Percentiles rank a stretch among this genome's conserved stretches.
phyloP scores from a whole-genome alignment of 2,113 vertebrate species.

The Scalopus aquaticus region DNA sequence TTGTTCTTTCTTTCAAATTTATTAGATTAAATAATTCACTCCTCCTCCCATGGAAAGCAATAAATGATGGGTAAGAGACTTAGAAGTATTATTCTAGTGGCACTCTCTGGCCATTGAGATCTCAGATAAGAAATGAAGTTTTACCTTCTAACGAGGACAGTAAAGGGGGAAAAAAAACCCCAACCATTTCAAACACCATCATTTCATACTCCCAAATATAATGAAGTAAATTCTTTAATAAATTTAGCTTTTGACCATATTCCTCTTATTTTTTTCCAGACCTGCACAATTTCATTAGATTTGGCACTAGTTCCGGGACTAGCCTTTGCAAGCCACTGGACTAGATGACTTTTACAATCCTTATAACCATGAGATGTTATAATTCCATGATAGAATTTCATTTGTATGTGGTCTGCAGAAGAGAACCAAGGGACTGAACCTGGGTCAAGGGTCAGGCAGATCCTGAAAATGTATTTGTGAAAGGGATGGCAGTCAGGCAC shows the following conservation, averaged over 20 bases:
- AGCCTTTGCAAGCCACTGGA: constrained; percentile 51
- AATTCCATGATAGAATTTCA: constrained; percentile 63
- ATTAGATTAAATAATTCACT: not conserved
- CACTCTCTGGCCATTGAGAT: not conserved
- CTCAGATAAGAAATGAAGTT: not conserved
- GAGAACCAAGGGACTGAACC: constrained; percentile 55
- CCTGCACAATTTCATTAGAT: constrained; percentile 54
- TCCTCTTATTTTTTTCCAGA: constrained; percentile 35
- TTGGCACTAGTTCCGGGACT: constrained; percentile 31
- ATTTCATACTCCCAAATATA: constrained; percentile 9
- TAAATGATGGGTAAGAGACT: not conserved
- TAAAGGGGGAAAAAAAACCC: not conserved
- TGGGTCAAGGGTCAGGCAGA: constrained; percentile 54
- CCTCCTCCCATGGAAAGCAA: not conserved
- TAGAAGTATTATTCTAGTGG: not conserved
- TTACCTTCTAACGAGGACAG: not conserved
- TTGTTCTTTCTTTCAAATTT: not conserved
- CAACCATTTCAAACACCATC: not conserved
- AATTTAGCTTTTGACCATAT: constrained; percentile 38
- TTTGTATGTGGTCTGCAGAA: constrained; percentile 49
- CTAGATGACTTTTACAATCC: constrained; percentile 49
- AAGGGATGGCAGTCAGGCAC: constrained; percentile 37
- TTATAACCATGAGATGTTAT: constrained; percentile 50
- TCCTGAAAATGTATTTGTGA: constrained; percentile 63
- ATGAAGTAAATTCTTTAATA: constrained; percentile 39